Evolutionary conservation across 1,140 invertebrate species (phyloP).

Genomic region (Zelostemma sp.): DNA sequence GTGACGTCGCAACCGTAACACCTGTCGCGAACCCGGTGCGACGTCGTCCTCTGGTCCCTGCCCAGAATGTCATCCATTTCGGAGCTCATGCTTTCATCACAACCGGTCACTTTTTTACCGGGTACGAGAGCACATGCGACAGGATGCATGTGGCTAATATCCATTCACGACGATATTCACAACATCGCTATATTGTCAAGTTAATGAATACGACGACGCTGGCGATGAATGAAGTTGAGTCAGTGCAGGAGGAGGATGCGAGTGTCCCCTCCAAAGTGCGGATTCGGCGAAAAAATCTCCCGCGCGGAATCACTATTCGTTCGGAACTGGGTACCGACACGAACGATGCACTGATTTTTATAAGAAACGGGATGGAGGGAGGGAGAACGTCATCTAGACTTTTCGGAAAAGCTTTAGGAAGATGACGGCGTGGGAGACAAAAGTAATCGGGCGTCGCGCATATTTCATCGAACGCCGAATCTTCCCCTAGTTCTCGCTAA

Average conservation of each 20-base stretch:
- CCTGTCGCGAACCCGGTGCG: constrained; percentile 53
- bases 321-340: constrained; percentile 62
- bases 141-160: constrained; percentile 10
- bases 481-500: constrained; percentile 9
- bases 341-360: constrained; percentile 65
- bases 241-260: not conserved
- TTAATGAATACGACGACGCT: not conserved
- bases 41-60: constrained; percentile 65
- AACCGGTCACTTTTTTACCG: no score
- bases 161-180: not conserved
- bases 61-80: constrained; percentile 57
- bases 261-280: not conserved
- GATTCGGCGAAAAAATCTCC: constrained; percentile 5
- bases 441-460: not conserved
- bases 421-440: not conserved
- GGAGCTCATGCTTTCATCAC: no score
- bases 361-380: constrained; percentile 46
- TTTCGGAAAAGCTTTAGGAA: not conserved
- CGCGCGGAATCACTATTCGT: constrained; percentile 54
- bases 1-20: constrained; percentile 10
- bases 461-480: not conserved
- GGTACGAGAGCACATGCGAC: not conserved
- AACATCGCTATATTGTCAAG: not conserved
- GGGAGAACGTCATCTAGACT: constrained; percentile 4
- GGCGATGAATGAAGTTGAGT: not conserved